phyloP scores from a whole-genome alignment of 2,113 vertebrate species.

The Odocoileus virginianus region DNA sequence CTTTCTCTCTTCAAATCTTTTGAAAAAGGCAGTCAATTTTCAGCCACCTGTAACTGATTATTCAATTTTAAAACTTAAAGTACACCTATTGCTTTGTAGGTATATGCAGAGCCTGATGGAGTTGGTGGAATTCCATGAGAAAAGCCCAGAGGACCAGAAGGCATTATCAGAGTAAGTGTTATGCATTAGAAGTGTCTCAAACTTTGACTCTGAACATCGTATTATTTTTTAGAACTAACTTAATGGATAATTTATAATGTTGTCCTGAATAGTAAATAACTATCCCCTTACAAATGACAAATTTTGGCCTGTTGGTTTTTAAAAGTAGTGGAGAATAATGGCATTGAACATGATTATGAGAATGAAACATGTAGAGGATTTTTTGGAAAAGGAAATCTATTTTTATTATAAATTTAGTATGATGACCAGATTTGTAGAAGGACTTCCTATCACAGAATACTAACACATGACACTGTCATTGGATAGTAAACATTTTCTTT shows the following conservation, averaged over 20 bases:
- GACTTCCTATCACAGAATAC: not conserved
- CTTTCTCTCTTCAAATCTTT: not conserved
- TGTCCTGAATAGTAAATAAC: not conserved
- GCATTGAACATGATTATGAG: not conserved
- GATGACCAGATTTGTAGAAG: not conserved
- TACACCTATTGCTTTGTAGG: slow-evolving; percentile 66
- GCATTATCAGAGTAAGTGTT: slow-evolving; percentile 88
- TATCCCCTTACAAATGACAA: not conserved
- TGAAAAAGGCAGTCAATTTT: not conserved
- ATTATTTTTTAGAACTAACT: not conserved
- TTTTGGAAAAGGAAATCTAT: not conserved
- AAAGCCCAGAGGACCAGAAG: slow-evolving; percentile 89
- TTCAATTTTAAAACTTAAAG: slow-evolving; percentile 1
- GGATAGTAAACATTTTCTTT: not conserved
- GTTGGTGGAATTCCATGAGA: slow-evolving; percentile 92
- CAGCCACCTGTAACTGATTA: not conserved
- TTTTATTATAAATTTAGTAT: not conserved
- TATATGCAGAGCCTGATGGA: slow-evolving; percentile 93
- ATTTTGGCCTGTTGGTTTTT: not conserved
- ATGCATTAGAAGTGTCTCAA: not conserved
- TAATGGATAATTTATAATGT: not conserved
- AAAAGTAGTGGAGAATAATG: not conserved
- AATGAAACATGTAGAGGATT: not conserved
- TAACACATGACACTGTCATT: not conserved
- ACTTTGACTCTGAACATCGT: not conserved